Evolutionary conservation across 1,140 invertebrate genomes (phyloP), one percentile per base, ranked within the genome.

Genomic region (Holotrichia oblita): DNA sequence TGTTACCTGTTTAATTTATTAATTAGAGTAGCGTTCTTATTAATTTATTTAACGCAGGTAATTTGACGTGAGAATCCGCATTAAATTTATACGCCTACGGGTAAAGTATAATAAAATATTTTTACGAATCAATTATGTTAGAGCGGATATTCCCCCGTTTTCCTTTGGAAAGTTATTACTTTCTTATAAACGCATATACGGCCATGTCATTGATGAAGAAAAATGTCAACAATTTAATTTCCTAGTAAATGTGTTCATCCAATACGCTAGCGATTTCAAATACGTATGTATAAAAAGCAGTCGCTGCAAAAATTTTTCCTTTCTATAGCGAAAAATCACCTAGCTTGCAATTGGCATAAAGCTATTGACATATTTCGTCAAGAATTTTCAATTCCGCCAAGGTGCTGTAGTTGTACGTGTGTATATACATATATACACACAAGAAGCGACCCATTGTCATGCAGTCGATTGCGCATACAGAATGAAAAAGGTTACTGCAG

Each of bases 331-430:
- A 24, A 17, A 69, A 69, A 69, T 69, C 61, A 69, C 22, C 61
- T 27, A 34, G 17, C 61, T 69, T 69, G 61, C 61, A 69, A 69
- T 69, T 69, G 61, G 61, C 61, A 69, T 69, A 69, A 69, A 69
- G 61, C 61, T 69, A 69, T 69, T 27, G 61, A 27, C 61, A 69
- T 69, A 69, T 69, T 69, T 69, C 61, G 61, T 69, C 61, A 69
- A 69, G 61, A 69, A 69, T 69, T 69, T 61, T 34, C 61, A 69
- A 69, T 69, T 69, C 61, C 61, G 61, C 61, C 61, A 27, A 69
- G 61, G 61, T 69, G 27, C 17, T 69, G 8, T 69, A 69, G 20
- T 10, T 10, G 61, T 34, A 14, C 61, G 27, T 22, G 17, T 27
- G 8, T n/a, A n/a, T n/a, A n/a, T n/a, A n/a, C n/a, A n/a, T 27